Percentiles rank a stretch among this genome's conserved stretches.
Evolutionary conservation across 64 coral and sea anemone species (phyloP).

Genomic region (Pocillopora verrucosa): DNA sequence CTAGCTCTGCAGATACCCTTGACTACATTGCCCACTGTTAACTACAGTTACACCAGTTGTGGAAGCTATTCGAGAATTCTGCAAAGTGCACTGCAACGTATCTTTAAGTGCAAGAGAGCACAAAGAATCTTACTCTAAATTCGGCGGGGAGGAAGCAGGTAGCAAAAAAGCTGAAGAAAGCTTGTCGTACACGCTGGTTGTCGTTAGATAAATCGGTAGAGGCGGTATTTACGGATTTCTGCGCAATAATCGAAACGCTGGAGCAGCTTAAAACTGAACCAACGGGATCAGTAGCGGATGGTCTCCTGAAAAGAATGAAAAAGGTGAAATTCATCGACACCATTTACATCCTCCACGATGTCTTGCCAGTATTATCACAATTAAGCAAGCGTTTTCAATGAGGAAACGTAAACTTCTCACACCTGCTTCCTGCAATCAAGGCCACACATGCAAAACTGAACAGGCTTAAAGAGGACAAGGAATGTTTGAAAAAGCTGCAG

Average conservation of each 20-base stretch:
- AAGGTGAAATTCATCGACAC: slow-evolving; percentile 28
- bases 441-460: slow-evolving; percentile 13
- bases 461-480: no score
- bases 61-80: slow-evolving; percentile 34
- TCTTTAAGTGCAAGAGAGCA: slow-evolving; percentile 32
- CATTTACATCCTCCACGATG: slow-evolving; percentile 38
- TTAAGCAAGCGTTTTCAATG: slow-evolving; percentile 35
- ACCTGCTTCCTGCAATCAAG: slow-evolving; percentile 37
- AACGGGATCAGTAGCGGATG: slow-evolving; percentile 19
- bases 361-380: slow-evolving; percentile 45
- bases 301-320: slow-evolving; percentile 43
- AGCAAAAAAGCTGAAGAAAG: slow-evolving; percentile 39
- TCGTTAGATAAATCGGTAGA: slow-evolving; percentile 22
- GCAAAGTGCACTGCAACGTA: slow-evolving; percentile 27
- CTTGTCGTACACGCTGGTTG: slow-evolving; percentile 40
- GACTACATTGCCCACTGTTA: slow-evolving; percentile 40
- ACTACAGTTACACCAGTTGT: slow-evolving; percentile 33
- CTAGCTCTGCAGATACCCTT: slow-evolving; percentile 44
- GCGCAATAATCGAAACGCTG: slow-evolving; percentile 26
- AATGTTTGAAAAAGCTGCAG: neutral
- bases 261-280: slow-evolving; percentile 39
- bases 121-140: slow-evolving; percentile 29
- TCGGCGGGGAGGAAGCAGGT: slow-evolving; percentile 25
- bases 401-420: slow-evolving; percentile 45
- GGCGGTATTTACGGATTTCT: slow-evolving; percentile 18